phyloP scores from a whole-genome alignment of 2,113 vertebrate species.

The Tachycineta bicolor region DNA sequence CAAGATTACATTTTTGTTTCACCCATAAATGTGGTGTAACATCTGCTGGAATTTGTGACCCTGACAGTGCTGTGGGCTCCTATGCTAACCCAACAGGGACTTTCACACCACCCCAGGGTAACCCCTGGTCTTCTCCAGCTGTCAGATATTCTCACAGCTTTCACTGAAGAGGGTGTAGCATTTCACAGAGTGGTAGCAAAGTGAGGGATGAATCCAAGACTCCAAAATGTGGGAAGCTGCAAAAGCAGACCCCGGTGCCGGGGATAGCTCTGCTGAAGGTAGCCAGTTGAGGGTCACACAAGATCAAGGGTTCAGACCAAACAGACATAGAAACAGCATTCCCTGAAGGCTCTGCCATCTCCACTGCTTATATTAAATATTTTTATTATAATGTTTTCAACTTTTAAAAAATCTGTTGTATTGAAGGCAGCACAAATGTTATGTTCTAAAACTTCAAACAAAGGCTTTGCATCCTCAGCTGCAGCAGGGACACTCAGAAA shows the following conservation, averaged over 20 bases:
- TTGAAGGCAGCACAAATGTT: neutral
- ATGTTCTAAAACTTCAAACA: neutral
- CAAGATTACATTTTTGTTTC: neutral
- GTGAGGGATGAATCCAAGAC: neutral
- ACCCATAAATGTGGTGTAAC: neutral
- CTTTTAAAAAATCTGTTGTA: neutral
- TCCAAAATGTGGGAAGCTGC: neutral
- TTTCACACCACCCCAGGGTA: neutral
- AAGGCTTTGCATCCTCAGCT: neutral
- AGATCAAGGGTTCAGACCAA: neutral
- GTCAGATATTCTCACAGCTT: neutral
- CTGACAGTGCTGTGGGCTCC: neutral
- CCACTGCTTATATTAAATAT: neutral
- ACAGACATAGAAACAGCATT: neutral
- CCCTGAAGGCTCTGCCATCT: neutral
- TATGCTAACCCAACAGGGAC: neutral
- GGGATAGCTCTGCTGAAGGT: neutral
- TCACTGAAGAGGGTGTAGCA: neutral
- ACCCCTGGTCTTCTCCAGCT: neutral
- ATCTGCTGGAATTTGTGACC: neutral
- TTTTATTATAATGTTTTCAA: neutral
- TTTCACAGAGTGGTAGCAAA: neutral
- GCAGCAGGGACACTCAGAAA: neutral
- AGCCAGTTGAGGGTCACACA: fast-evolving
- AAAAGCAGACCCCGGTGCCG: neutral